Percentiles rank a stretch among this genome's conserved stretches.
These are phyloP conservation scores for Myotis planiceps DNA, from an alignment of 2,797 vertebrate genomes.

Conservation along the genomic window DNA sequence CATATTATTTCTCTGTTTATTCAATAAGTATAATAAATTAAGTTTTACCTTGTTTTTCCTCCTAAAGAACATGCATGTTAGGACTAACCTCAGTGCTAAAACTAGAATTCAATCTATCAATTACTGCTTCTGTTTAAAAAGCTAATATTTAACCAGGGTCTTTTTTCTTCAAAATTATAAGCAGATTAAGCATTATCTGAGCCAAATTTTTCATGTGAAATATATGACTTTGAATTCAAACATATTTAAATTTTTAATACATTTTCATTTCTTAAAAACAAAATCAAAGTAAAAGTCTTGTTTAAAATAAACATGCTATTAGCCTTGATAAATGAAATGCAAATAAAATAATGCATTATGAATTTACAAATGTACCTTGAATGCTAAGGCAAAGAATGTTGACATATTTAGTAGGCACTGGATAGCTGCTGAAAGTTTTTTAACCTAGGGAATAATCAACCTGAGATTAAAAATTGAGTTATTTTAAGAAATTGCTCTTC, in stretches of 20 bases:
- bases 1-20: background rate
- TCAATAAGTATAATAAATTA: background rate
- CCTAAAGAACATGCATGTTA: slow-evolving; percentile 2
- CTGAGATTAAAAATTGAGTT: slow-evolving; percentile 5
- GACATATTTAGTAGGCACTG: background rate
- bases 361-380: slow-evolving; percentile 53
- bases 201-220: slow-evolving; percentile 45
- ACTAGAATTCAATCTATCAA: background rate
- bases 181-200: slow-evolving; percentile 32
- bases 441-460: background rate
- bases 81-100: background rate
- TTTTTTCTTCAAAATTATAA: slow-evolving; percentile 45
- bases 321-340: slow-evolving; percentile 42
- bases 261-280: slow-evolving; percentile 57
- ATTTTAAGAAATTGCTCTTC: slow-evolving; percentile 43
- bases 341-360: slow-evolving; percentile 37
- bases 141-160: slow-evolving; percentile 1
- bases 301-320: slow-evolving; percentile 29
- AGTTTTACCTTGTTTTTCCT: background rate
- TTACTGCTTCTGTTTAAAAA: slow-evolving; percentile 15
- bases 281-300: background rate
- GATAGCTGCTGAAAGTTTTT: background rate
- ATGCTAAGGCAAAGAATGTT: background rate
- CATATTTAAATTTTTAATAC: background rate
- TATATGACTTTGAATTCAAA: slow-evolving; percentile 35